phyloP scores from a whole-genome alignment of 2,888 invertebrate species.

The Spilarctia lutea region DNA sequence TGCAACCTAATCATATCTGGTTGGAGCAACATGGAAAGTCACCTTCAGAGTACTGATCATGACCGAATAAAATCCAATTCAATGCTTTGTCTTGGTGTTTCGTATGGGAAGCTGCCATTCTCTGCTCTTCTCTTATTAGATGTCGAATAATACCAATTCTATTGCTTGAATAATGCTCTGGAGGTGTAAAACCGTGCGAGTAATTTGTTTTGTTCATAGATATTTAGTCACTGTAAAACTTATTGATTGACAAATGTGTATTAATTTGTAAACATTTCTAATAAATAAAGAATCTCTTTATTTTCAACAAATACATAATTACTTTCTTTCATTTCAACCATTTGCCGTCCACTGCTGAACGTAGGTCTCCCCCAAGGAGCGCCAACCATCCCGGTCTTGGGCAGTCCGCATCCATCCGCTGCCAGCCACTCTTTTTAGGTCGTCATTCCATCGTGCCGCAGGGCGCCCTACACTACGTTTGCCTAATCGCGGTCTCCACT shows the following conservation, averaged over 20 bases:
- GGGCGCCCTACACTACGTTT: no score
- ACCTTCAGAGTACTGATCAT: conserved; percentile 52
- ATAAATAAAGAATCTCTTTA: not conserved
- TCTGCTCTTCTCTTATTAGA: not conserved
- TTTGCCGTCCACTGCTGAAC: no score
- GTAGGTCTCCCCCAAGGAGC: no score
- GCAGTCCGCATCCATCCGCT: no score
- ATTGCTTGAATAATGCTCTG: not conserved
- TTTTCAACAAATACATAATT: no score
- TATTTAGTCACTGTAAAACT: not conserved
- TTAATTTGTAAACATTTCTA: not conserved
- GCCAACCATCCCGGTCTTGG: no score
- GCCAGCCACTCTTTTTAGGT: no score
- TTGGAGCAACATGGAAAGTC: conserved; percentile 48
- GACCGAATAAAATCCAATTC: not conserved
- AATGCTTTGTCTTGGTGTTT: not conserved
- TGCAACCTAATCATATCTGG: conserved; percentile 54
- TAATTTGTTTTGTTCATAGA: not conserved
- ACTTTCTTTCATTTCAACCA: no score
- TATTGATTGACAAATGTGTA: not conserved
- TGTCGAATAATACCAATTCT: no score
- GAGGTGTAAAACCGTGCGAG: no score
- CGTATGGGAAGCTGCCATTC: not conserved
- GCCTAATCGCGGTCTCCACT: no score
- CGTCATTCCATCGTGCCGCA: no score